Conservation (phyloP, 2,888 invertebrate species). For the Buathra laborator region DNA sequence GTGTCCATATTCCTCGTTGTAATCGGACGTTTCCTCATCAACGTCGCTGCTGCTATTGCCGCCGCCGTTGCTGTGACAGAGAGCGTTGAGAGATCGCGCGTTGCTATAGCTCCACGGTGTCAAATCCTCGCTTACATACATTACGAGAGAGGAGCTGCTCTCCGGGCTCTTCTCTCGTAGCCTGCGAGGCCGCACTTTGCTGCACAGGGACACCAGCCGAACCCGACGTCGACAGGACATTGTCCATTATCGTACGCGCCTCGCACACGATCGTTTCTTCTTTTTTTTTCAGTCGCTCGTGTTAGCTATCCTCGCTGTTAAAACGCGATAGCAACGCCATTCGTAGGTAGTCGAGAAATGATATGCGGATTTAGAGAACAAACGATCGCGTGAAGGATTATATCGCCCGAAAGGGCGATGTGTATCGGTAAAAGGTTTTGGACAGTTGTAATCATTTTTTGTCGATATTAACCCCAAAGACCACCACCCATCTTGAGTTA, state of each 20-base stretch:
- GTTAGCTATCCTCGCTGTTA: slow-evolving; percentile 13
- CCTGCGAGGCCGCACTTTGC: slow-evolving; percentile 64
- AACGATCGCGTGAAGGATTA: neutral
- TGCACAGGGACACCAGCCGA: slow-evolving; percentile 72
- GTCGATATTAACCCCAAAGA: no score
- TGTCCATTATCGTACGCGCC: slow-evolving; percentile 80
- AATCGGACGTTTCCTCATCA: slow-evolving; percentile 85
- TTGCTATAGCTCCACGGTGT: slow-evolving; percentile 78
- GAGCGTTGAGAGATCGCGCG: slow-evolving; percentile 47
- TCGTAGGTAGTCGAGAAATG: neutral
- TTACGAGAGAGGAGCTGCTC: slow-evolving; percentile 41
- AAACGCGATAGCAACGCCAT: neutral
- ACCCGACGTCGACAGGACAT: slow-evolving; percentile 81
- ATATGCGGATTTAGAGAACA: neutral
- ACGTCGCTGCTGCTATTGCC: slow-evolving; percentile 25
- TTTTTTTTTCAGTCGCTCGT: slow-evolving; percentile 27
- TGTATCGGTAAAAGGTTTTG: neutral
- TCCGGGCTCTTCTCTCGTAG: slow-evolving; percentile 5
- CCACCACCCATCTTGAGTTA: no score
- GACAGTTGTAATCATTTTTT: neutral
- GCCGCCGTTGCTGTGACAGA: neutral
- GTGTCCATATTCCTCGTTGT: slow-evolving; percentile 72
- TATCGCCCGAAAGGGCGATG: neutral
- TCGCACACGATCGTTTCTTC: slow-evolving; percentile 51
- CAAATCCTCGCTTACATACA: slow-evolving; percentile 75